Base-by-base conservation (phyloP, 2,888 invertebrate species). In the Mechanitis mazaeus region DNA sequence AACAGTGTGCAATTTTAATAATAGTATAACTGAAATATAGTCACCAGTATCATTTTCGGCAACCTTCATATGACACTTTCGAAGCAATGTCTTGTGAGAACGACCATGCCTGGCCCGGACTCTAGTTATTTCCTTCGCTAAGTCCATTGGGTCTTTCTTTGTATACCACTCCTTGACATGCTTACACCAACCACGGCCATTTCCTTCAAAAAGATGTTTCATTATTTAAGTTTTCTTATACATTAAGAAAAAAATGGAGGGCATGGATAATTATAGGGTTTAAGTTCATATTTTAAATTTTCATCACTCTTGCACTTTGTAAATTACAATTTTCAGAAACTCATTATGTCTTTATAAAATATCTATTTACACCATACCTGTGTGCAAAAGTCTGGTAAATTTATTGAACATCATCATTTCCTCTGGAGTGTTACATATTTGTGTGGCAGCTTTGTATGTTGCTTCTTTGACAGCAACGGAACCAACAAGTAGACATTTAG, bases 11-110 rank as follows among this genome's bases (percentile, higher is more conserved):
- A 7, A 42, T 42, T 42, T 9, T 9, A 42, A 42, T 3, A 9
- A 42, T 42, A 2, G 9, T 35, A 35, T 5, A 6, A 5, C 3
- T 35, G 35, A 5, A 35, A 3, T 35, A 35, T 35, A 42, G 9
- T 71, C 69, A 85, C 85, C 89, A 84, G 81, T 77, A 81, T 93
- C 87, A 68, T 81, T 75, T 63, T 81, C 79, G n/a, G 83, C 79
- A 54, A 91, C 69, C 76, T 92, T 92, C 3, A 91, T 73, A 76
- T 94, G 94, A 38, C 90, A 92, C 72, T 94, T 89, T 70, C 92
- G 91, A 1, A 94, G 82, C n/a, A 95, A 85, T 70, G 94, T 95
- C 72, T 93, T 93, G 76, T 96, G 95, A 0, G 92, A 92, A 88
- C 95, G 94, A 3, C 94, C 93, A 71, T 93, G 91, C 67, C 93